These are phyloP conservation scores for Thamnophis elegans DNA, from an alignment of 2,797 vertebrate genomes.

Conservation along the genomic window DNA sequence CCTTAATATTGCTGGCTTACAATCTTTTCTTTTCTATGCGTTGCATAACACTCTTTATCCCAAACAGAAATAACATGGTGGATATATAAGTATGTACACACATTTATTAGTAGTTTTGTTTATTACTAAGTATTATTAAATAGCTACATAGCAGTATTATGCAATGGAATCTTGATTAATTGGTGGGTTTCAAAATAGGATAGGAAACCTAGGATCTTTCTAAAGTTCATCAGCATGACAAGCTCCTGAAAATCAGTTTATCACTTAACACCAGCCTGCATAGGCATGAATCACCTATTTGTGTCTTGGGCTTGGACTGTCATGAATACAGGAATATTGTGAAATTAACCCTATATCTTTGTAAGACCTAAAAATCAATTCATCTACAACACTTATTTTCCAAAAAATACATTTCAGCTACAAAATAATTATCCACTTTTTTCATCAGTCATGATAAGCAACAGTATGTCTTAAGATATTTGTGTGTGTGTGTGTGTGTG, in stretches of 20 bases:
- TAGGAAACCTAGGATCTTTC: neutral
- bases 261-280: neutral
- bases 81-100: neutral
- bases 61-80: neutral
- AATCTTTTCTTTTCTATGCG: neutral
- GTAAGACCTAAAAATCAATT: neutral
- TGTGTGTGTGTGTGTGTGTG: neutral
- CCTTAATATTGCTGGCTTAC: neutral
- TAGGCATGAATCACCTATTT: neutral
- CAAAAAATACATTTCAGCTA: neutral
- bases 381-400: neutral
- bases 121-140: neutral
- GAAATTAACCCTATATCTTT: neutral
- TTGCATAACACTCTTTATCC: neutral
- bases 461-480: neutral
- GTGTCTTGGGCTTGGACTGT: neutral
- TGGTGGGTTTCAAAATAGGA: neutral
- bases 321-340: neutral
- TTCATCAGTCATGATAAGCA: neutral
- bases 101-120: neutral
- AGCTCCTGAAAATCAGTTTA: neutral
- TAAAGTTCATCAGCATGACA: neutral
- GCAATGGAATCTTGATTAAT: neutral
- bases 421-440: neutral
- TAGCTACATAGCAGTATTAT: neutral